These are phyloP conservation scores for Peromyscus maniculatus DNA, from an alignment of 2,113 vertebrate species.

Conservation along the genomic window DNA sequence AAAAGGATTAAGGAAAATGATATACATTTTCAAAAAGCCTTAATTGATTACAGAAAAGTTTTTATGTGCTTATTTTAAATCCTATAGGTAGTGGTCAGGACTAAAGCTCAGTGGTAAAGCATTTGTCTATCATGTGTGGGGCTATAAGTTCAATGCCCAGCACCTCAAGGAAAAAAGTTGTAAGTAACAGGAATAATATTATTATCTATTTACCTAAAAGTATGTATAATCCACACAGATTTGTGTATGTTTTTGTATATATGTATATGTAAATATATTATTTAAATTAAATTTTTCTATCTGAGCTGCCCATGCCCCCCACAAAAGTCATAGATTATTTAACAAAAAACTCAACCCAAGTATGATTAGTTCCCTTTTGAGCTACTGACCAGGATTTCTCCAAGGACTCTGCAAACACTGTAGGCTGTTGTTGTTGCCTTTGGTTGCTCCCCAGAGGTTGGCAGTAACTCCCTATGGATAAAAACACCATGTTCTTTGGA, in stretches of 20 bases:
- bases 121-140: not conserved
- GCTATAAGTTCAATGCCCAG: not conserved
- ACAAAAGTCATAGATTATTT: not conserved
- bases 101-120: not conserved
- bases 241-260: no score
- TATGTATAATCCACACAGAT: not conserved
- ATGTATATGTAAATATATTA: not conserved
- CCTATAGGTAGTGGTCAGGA: not conserved
- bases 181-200: no score
- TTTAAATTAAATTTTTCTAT: not conserved
- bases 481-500: not conserved
- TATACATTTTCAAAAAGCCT: not conserved
- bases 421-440: not conserved
- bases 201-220: not conserved
- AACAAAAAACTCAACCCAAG: not conserved
- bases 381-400: not conserved
- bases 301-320: not conserved
- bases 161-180: not conserved
- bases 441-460: not conserved
- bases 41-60: not conserved
- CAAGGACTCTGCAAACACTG: not conserved
- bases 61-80: not conserved
- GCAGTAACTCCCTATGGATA: not conserved
- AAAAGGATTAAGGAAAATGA: constrained; percentile 16
- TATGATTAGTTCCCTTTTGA: not conserved